Percentiles rank a stretch among this genome's conserved stretches.
Evolutionary conservation across 2,888 invertebrate species (phyloP).

Genomic region (Hoplodrina ambigua): DNA sequence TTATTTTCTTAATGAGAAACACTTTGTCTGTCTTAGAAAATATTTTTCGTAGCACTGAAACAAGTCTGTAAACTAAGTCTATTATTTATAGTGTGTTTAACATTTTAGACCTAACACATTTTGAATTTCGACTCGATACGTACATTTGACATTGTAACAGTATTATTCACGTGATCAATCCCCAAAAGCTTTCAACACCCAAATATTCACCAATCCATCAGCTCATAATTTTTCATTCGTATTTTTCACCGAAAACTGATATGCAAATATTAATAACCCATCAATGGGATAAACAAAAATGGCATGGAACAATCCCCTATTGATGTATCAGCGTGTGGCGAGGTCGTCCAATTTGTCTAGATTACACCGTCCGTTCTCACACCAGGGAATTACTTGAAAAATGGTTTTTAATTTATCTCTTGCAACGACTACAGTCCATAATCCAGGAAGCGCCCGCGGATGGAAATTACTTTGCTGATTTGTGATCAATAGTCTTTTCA

Average conservation of each 20-base stretch:
- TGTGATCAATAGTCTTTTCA: constrained; percentile 58
- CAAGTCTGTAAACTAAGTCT: background rate
- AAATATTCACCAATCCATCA: constrained; percentile 48
- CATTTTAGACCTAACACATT: background rate
- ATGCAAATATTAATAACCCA: constrained; percentile 68
- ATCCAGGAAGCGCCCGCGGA: constrained; percentile 38
- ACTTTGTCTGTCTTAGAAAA: background rate
- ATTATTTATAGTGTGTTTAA: background rate
- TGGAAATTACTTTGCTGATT: constrained; percentile 57
- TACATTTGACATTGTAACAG: background rate
- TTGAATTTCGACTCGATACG: background rate
- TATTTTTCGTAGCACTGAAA: background rate
- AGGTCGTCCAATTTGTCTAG: constrained; percentile 76
- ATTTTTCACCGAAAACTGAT: constrained; percentile 53
- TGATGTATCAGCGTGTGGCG: constrained; percentile 70
- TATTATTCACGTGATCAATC: constrained; percentile 29
- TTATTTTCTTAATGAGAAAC: background rate
- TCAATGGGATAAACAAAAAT: constrained; percentile 68
- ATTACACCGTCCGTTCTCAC: constrained; percentile 70
- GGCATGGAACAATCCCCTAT: constrained; percentile 65
- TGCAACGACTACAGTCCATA: constrained; percentile 47
- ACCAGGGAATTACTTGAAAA: constrained; percentile 77
- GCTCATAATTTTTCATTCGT: constrained; percentile 51
- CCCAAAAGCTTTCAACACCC: constrained; percentile 32
- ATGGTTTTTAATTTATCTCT: constrained; percentile 79